Conservation (phyloP, 1,140 invertebrate species). For the Ips typographus region DNA sequence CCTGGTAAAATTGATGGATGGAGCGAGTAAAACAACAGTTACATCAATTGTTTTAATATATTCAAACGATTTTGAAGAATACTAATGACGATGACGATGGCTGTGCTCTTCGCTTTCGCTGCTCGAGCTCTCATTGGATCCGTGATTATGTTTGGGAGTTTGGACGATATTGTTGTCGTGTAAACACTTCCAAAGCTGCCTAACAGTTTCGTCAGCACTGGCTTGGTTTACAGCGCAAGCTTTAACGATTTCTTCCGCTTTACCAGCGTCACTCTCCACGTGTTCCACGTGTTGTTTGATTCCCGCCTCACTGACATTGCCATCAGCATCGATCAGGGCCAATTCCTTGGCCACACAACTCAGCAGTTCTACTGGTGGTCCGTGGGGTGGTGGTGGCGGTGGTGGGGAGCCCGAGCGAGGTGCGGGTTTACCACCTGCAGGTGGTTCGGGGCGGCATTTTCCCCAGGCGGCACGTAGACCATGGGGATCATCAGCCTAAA, state of each 20-base stretch:
- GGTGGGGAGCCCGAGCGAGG: not conserved
- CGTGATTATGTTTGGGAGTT: not conserved
- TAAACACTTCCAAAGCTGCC: not conserved
- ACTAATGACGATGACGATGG: not conserved
- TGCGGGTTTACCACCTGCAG: not conserved
- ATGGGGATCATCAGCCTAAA: constrained; percentile 3
- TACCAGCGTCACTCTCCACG: not conserved
- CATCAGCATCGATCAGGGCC: not conserved
- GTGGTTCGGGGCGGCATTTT: constrained; percentile 11
- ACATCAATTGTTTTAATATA: no score
- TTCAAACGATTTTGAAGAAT: no score
- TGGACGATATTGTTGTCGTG: not conserved
- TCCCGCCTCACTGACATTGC: not conserved
- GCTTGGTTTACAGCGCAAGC: not conserved
- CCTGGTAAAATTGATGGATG: no score
- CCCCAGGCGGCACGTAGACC: constrained; percentile 5
- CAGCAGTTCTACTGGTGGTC: not conserved
- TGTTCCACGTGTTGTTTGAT: not conserved
- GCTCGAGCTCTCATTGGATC: not conserved
- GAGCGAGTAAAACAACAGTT: no score
- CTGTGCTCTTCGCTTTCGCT: not conserved
- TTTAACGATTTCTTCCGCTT: not conserved
- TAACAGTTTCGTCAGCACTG: constrained; percentile 1
- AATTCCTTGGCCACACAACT: constrained; percentile 1
- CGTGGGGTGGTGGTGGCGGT: not conserved